phyloP scores from a whole-genome alignment of 1,140 invertebrate species.

The Zophobas morio region DNA sequence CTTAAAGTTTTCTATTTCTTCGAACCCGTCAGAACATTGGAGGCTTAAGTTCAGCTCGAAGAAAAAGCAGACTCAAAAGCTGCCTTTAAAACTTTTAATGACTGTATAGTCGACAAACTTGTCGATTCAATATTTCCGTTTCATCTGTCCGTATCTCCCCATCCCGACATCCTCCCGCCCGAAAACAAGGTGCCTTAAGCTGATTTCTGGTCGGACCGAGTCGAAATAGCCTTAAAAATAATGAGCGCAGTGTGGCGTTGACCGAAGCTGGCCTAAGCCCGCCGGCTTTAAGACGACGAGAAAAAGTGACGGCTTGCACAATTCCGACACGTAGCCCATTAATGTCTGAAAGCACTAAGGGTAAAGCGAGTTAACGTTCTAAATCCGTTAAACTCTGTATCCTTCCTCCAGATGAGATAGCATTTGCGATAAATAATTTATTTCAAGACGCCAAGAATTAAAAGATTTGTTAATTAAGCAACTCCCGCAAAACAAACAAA shows the following conservation, averaged over 20 bases:
- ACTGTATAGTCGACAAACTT: not conserved
- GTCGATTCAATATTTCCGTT: not conserved
- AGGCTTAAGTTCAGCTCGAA: too few relatives aligned
- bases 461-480: constrained; percentile 55
- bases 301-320: constrained; percentile 58
- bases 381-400: constrained; percentile 57
- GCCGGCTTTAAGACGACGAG: constrained; percentile 50
- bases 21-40: too few relatives aligned
- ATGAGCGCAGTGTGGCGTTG: constrained; percentile 47
- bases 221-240: constrained; percentile 22
- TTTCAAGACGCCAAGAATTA: constrained; percentile 51
- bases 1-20: too few relatives aligned
- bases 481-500: constrained; percentile 9
- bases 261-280: constrained; percentile 48
- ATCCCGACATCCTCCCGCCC: not conserved
- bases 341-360: constrained; percentile 56
- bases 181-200: not conserved
- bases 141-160: not conserved
- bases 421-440: constrained; percentile 56
- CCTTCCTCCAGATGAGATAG: constrained; percentile 48
- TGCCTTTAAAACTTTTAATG: too few relatives aligned
- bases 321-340: constrained; percentile 61
- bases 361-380: constrained; percentile 55
- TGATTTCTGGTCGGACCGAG: not conserved
- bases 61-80: too few relatives aligned